Evolutionary conservation across 2,797 vertebrate genomes (phyloP).

Genomic region (Spizella passerina): DNA sequence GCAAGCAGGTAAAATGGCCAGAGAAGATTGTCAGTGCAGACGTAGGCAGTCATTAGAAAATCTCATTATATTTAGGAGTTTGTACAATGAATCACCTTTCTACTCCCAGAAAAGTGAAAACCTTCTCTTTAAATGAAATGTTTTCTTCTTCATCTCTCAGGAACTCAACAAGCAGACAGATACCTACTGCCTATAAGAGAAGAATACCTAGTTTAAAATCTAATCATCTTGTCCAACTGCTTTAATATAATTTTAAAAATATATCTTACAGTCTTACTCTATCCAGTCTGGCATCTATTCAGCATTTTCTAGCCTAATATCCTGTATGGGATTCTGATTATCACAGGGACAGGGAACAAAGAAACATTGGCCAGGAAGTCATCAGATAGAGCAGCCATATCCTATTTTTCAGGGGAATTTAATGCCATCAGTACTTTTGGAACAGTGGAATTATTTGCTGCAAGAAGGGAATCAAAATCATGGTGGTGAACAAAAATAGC

Average conservation of each 20-base stretch:
- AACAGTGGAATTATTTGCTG: background rate
- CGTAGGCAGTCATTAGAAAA: slow-evolving; percentile 40
- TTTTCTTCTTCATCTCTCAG: slow-evolving; percentile 42
- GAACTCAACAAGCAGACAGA: slow-evolving; percentile 21
- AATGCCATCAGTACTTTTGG: background rate
- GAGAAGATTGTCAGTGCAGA: background rate
- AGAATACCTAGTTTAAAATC: slow-evolving; percentile 28
- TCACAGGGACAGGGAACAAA: background rate
- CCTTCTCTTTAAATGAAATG: slow-evolving; percentile 16
- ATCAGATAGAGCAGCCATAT: slow-evolving; percentile 22
- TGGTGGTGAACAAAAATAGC: slow-evolving; percentile 4
- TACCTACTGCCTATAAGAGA: background rate
- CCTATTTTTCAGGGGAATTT: background rate
- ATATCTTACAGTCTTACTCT: slow-evolving; percentile 24
- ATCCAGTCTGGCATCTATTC: slow-evolving; percentile 40
- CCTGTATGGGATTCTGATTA: slow-evolving; percentile 34
- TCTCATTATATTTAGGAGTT: slow-evolving; percentile 41
- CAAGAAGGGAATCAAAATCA: background rate
- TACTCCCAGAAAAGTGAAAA: slow-evolving; percentile 34
- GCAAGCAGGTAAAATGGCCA: background rate
- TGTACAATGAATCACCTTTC: slow-evolving; percentile 25
- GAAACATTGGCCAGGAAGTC: background rate
- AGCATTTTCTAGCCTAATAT: slow-evolving; percentile 42
- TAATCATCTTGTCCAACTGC: slow-evolving; percentile 36
- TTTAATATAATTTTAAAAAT: slow-evolving; percentile 59